phyloP scores from a whole-genome alignment of 1,140 invertebrate genomes.

The Drosophila orosa region DNA sequence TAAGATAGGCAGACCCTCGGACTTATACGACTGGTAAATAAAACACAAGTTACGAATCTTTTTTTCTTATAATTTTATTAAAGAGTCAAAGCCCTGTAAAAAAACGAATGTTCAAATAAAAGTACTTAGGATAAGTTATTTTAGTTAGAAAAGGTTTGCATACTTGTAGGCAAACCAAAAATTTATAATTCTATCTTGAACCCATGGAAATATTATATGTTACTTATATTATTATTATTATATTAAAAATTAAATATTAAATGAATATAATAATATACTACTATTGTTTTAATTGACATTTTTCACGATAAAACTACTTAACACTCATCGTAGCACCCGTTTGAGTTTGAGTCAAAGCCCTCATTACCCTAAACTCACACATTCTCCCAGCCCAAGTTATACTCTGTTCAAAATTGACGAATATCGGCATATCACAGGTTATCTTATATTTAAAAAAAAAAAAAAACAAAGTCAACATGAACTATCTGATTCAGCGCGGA shows the following conservation, averaged over 20 bases:
- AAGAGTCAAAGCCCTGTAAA: too few relatives aligned
- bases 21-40: neutral
- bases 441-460: neutral
- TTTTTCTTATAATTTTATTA: neutral
- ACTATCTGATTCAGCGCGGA: slow-evolving; percentile 76
- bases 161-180: slow-evolving; percentile 2
- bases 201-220: neutral
- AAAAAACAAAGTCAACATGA: slow-evolving; percentile 40
- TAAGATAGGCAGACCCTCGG: too few relatives aligned
- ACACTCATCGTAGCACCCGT: neutral
- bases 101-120: neutral
- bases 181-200: too few relatives aligned
- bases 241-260: neutral
- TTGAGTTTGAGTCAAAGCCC: neutral
- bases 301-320: neutral
- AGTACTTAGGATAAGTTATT: neutral
- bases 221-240: neutral
- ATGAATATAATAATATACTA: neutral
- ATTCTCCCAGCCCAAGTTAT: neutral
- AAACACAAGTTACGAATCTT: neutral
- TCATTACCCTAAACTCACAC: neutral
- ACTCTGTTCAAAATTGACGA: slow-evolving; percentile 43
- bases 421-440: neutral
- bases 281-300: too few relatives aligned
- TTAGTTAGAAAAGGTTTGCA: neutral